Conservation (phyloP, 2,113 vertebrate genomes). For the Cyprinodon tularosa region DNA sequence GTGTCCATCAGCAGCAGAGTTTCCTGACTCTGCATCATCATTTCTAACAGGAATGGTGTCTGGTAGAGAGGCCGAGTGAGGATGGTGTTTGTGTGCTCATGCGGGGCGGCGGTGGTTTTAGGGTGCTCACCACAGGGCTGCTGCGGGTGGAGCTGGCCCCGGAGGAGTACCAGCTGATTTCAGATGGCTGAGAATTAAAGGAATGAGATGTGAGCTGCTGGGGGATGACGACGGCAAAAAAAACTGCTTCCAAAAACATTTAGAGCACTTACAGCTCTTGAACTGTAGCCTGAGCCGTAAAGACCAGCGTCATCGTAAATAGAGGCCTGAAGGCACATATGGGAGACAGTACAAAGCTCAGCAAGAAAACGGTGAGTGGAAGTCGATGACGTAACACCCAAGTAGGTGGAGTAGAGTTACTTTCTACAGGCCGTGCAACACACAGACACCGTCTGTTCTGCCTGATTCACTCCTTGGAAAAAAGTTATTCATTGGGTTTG, state of each 20-base stretch:
- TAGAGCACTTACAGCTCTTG: slow-evolving; percentile 86
- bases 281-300: slow-evolving; percentile 79
- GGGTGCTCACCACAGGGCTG: slow-evolving; percentile 91
- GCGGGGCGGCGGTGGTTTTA: slow-evolving; percentile 35
- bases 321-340: slow-evolving; percentile 81
- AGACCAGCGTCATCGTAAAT: slow-evolving; percentile 82
- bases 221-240: slow-evolving; percentile 4
- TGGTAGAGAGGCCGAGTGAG: no score
- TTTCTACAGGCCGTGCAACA: slow-evolving; percentile 28
- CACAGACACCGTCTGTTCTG: background rate
- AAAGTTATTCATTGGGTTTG: background rate
- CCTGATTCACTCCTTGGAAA: background rate
- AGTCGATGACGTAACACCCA: slow-evolving; percentile 25
- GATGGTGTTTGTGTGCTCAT: slow-evolving; percentile 34
- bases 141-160: slow-evolving; percentile 87
- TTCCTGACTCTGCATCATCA: slow-evolving; percentile 4
- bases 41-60: background rate
- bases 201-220: slow-evolving; percentile 32
- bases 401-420: slow-evolving; percentile 2
- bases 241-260: slow-evolving; percentile 19
- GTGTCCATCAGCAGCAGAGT: background rate
- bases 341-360: slow-evolving; percentile 60
- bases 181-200: slow-evolving; percentile 85
- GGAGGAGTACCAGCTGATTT: slow-evolving; percentile 90
- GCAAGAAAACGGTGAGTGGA: slow-evolving; percentile 41